Evolutionary conservation across 2,797 vertebrate genomes (phyloP).

Genomic region (Diglossa cyanea): DNA sequence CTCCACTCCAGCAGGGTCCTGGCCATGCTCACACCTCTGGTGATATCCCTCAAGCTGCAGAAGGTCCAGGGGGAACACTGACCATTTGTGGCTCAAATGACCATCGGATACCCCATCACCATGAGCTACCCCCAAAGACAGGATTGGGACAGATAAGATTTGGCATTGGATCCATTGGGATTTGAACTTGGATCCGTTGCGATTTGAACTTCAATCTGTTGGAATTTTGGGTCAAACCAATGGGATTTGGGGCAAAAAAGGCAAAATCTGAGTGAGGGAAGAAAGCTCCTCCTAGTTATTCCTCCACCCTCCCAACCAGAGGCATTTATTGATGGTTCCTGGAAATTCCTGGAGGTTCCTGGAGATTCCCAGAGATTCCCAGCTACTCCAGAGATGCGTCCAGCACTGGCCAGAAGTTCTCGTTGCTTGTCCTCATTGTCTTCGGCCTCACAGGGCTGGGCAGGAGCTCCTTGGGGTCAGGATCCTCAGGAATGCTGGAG

Average conservation of each 20-base stretch:
- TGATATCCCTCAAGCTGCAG: accelerated
- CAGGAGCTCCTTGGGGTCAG: accelerated
- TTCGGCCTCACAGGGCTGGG: background rate
- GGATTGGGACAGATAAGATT: background rate
- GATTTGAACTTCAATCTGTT: background rate
- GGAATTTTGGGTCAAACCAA: background rate
- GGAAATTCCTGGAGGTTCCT: background rate
- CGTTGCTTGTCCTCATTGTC: accelerated
- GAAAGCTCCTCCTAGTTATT: background rate
- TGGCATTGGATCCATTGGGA: background rate
- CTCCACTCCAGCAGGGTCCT: background rate
- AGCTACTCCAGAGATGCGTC: background rate
- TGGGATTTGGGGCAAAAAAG: background rate
- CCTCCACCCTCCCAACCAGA: background rate
- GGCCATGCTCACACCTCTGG: background rate
- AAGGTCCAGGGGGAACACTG: background rate
- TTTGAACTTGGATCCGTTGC: background rate
- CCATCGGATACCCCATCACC: background rate
- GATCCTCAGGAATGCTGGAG: background rate
- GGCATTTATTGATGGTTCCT: background rate
- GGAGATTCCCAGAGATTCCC: background rate
- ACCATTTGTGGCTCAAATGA: background rate
- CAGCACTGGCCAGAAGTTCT: background rate
- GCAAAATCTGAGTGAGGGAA: background rate
- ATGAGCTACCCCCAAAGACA: background rate